Base-by-base conservation (phyloP, 2,888 invertebrate genomes). In the Phorcus lineatus region DNA sequence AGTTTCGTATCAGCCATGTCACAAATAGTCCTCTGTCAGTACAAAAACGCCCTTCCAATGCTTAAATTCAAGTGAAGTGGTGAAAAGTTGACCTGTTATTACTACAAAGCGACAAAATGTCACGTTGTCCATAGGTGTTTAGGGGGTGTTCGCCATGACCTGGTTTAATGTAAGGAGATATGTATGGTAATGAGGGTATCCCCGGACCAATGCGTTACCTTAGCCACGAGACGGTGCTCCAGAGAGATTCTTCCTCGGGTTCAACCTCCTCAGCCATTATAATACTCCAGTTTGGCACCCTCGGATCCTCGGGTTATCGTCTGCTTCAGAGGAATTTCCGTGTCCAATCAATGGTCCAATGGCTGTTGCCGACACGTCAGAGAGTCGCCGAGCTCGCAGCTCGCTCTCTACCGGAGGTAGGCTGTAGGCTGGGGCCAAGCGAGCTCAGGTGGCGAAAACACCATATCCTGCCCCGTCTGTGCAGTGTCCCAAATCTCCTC, bases 351-450 rank as follows among this genome's bases (percentile, higher is more conserved):
- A 70, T 70, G 70, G 70, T 11, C 70, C 70, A 70, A 70, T 70
- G 70, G 31, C 70, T 70, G 70, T 36, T 19, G 36, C n/a, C 40
- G 40, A 70, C 70, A 70, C 70, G 70, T 70, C 62, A 62, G 47
- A 62, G 62, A 24, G 28, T 62, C 62, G n/a, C 24, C 0, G 62
- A 16, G 28, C 24, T 3, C 28, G 28, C 62, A 62, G 28, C 28
- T 28, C 24, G 28, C 62, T 28, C 0, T 24, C 24, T n/a, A 62
- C 22, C 62, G 24, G 62, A 28, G 62, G 24, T 62, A 11, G 24
- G 28, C 13, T 62, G 62, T 13, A 62, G 62, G 28, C 16, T 62
- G 28, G 28, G 28, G 28, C 0, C 24, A 9, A 13, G 17, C 28
- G 62, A 19, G 4, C 22, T 28, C 28, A 62, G 28, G 62, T 62